Conservation (phyloP, 2,797 vertebrate genomes). For the Pachyuromys duprasi region DNA sequence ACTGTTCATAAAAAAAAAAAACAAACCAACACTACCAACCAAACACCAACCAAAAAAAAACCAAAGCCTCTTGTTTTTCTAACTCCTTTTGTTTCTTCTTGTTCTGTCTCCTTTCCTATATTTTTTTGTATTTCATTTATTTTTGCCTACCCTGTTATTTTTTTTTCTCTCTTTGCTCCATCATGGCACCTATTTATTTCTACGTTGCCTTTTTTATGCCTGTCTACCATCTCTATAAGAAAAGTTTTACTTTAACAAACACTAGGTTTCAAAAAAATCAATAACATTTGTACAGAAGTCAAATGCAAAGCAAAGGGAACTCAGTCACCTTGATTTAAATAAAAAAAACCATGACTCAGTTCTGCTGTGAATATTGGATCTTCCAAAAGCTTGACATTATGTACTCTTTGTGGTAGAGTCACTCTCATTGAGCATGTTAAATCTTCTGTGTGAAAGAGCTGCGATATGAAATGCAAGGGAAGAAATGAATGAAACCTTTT, state of each 20-base stretch:
- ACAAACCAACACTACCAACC: too few species aligned
- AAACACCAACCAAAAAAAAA: background rate
- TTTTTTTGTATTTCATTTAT: background rate
- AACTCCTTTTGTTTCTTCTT: background rate
- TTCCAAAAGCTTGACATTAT: background rate
- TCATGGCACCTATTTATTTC: background rate
- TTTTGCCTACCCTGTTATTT: background rate
- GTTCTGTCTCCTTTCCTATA: background rate
- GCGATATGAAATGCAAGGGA: background rate
- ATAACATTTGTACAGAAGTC: background rate
- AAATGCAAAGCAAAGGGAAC: background rate
- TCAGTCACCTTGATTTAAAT: background rate
- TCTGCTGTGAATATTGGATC: background rate
- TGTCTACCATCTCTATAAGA: background rate
- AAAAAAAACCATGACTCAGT: slow-evolving; percentile 8
- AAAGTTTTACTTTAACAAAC: background rate
- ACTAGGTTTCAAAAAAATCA: background rate
- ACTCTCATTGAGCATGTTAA: background rate
- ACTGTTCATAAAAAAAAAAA: background rate
- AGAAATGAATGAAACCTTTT: background rate
- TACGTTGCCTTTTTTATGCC: background rate
- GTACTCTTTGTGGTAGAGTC: background rate
- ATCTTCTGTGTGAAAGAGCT: background rate
- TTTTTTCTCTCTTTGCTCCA: background rate
- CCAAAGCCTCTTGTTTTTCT: background rate